Evolutionary conservation across 2,888 invertebrate species (phyloP).

Genomic region (Bugulina stolonifera): DNA sequence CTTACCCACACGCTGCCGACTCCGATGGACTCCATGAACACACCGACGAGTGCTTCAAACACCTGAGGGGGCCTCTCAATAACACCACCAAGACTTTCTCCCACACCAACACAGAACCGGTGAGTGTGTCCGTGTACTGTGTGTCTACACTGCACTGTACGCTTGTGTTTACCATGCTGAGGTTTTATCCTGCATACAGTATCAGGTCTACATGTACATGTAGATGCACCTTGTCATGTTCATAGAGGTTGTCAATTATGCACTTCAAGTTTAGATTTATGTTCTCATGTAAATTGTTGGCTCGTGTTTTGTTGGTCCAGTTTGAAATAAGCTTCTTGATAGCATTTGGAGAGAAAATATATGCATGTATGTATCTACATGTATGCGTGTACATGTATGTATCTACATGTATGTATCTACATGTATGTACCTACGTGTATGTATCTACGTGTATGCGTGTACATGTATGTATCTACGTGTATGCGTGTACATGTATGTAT

Average conservation of each 20-base stretch:
- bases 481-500: background rate
- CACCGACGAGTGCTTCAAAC: slow-evolving; percentile 22
- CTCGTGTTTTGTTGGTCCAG: no score
- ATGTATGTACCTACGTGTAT: background rate
- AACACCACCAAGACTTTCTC: slow-evolving; percentile 32
- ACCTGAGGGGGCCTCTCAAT: slow-evolving; percentile 29
- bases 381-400: background rate
- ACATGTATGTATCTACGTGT: background rate
- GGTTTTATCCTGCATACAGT: no score
- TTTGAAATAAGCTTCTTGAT: no score
- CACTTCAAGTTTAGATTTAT: no score
- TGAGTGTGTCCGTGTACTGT: no score
- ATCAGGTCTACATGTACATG: no score
- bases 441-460: background rate
- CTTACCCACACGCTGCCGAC: slow-evolving; percentile 25
- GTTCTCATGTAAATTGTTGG: no score
- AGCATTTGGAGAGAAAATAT: no score
- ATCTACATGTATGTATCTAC: background rate
- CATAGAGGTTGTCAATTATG: no score
- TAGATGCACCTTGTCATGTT: no score
- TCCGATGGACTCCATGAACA: background rate
- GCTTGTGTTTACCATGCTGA: no score
- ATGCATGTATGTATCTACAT: background rate
- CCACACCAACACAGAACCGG: background rate
- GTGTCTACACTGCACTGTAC: no score